Base-by-base conservation (phyloP, 2,888 invertebrate genomes). In the Ophonus ardosiacus region DNA sequence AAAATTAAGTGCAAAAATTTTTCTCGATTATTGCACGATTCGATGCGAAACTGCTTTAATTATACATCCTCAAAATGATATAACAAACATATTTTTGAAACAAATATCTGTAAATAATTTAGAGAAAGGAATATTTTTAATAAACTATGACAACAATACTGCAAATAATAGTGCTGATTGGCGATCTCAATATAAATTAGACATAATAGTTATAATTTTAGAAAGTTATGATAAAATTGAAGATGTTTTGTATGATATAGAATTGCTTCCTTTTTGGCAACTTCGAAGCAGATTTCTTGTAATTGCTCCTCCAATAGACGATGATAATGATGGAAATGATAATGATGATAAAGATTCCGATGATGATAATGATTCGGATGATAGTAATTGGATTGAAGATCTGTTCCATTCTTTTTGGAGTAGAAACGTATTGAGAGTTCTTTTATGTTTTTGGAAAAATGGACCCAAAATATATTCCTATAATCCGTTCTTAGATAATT, bases 401-500 rank as follows among this genome's bases (percentile, higher is more conserved):
- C 3, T 17, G 17, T 82, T 82, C 17, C 56, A 82, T 21, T 57
- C 71, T 10, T 82, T 82, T 82, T 82, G 82, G 82, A 38, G 31
- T 10, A 40, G 82, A 40, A 21, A 59, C 0, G 74, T 43, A 7
- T 71, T 82, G 15, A 31, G 82, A 57, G 82, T 82, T 10, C 21
- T 82, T 40, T 59, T 82, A 57, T 71, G 59, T 74, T 82, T 78
- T 51, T 84, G 84, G 78, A 61, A 63, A 17, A 17, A 63, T 24
- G 51, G 59, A 43, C 61, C 61, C 0, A 84, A 78, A 65, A 78
- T 84, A 17, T 84, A 51, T 84, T 40, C 78, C 1, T 84, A 78
- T 61, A 84, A 84, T 31, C 84, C 84, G 51, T 84, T 56, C 63
- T 7, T 84, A 10, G 56, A 78, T 15, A 63, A 84, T 24, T 84